Evolutionary conservation across 2,797 vertebrate genomes (phyloP).

Genomic region (Xyrichtys novacula): DNA sequence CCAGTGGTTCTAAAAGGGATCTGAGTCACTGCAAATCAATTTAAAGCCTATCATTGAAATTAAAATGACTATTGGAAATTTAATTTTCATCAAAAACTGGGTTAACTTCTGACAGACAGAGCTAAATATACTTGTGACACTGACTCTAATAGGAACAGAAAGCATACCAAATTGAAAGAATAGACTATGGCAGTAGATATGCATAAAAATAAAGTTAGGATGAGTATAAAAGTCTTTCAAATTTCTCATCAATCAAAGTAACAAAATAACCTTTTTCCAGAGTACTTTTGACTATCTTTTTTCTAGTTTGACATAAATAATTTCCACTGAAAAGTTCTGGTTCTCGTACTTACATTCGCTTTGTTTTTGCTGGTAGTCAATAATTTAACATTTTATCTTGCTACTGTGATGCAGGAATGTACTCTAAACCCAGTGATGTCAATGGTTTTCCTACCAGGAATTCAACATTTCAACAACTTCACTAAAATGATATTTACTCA

Average conservation of each 20-base stretch:
- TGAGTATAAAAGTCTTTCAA: neutral
- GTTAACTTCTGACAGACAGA: neutral
- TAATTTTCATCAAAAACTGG: neutral
- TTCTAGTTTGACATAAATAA: too few species aligned
- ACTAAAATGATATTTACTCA: neutral
- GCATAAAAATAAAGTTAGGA: neutral
- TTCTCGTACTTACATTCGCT: too few species aligned
- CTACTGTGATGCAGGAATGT: too few species aligned
- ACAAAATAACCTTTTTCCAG: neutral
- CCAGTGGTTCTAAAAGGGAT: slow-evolving; percentile 5
- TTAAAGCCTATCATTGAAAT: slow-evolving; percentile 7
- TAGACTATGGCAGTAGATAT: neutral
- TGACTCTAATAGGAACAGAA: too few species aligned
- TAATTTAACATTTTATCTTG: too few species aligned
- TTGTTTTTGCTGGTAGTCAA: too few species aligned
- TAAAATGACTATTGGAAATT: neutral
- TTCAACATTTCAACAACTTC: neutral
- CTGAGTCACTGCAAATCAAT: slow-evolving; percentile 19
- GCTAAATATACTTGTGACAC: too few species aligned
- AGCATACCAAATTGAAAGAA: neutral
- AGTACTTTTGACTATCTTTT: too few species aligned
- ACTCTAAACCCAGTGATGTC: too few species aligned
- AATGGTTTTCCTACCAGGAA: too few species aligned
- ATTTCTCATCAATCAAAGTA: neutral
- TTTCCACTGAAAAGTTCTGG: too few species aligned